These are phyloP conservation scores for Bryconaethiops microstoma DNA, from an alignment of 2,797 vertebrate genomes.

Conservation along the genomic window DNA sequence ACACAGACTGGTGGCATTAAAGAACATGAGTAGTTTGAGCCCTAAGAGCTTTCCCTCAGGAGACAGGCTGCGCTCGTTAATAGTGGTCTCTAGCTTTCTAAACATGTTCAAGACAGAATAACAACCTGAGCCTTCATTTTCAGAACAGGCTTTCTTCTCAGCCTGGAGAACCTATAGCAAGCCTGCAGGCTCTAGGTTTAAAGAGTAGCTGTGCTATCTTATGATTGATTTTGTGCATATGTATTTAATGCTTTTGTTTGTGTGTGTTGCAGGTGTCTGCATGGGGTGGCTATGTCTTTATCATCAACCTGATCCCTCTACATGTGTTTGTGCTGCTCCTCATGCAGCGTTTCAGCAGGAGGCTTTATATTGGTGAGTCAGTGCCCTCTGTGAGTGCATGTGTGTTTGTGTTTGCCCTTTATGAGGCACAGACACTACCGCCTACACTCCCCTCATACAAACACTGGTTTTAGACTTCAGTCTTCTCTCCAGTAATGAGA, in stretches of 20 bases:
- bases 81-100: conserved; percentile 47
- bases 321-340: conserved; percentile 93
- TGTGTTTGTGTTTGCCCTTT: conserved; percentile 27
- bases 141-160: neutral
- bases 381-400: neutral
- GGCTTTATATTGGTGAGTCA: conserved; percentile 94
- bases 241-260: conserved; percentile 2
- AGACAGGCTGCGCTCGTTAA: conserved; percentile 46
- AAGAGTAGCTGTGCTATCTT: neutral
- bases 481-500: conserved; percentile 28
- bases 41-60: conserved; percentile 35
- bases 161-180: neutral
- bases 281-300: conserved; percentile 98
- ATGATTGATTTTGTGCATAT: neutral
- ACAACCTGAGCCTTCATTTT: conserved; percentile 22
- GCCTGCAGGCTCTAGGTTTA: neutral
- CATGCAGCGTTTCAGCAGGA: conserved; percentile 94
- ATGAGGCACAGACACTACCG: conserved; percentile 14
- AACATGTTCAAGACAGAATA: conserved; percentile 31
- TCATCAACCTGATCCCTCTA: conserved; percentile 97
- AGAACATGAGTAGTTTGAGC: conserved; percentile 40
- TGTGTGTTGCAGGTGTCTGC: conserved; percentile 85
- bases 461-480: neutral
- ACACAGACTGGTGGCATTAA: neutral
- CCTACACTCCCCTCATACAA: conserved; percentile 40